These are phyloP conservation scores for Puma concolor DNA, from an alignment of 2,113 vertebrate species.

Conservation along the genomic window DNA sequence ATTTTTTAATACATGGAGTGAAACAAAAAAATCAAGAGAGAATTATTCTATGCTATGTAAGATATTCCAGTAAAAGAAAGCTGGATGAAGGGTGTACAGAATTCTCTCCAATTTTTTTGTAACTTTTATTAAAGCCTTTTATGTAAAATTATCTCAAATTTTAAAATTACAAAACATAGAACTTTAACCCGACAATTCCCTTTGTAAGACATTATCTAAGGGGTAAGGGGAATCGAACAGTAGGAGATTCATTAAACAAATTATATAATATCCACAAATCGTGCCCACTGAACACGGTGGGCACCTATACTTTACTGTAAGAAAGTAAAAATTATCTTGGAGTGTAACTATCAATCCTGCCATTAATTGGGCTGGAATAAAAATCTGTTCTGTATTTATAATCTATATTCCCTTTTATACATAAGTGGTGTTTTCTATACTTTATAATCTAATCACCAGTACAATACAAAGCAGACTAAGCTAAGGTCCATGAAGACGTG, in stretches of 20 bases:
- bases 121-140: not conserved
- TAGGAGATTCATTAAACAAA: not conserved
- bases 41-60: slow-evolving; percentile 18
- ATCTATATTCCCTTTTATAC: not conserved
- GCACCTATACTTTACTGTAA: not conserved
- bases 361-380: not conserved
- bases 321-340: not conserved
- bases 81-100: not conserved
- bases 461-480: not conserved
- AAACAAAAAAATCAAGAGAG: not conserved
- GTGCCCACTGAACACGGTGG: not conserved
- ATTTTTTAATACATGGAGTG: slow-evolving; percentile 2
- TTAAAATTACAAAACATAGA: not conserved
- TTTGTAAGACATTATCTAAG: not conserved
- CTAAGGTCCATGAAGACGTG: not conserved
- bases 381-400: not conserved
- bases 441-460: not conserved
- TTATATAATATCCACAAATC: not conserved
- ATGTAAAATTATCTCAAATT: not conserved
- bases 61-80: not conserved
- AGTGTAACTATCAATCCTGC: not conserved
- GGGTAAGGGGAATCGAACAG: not conserved
- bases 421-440: not conserved
- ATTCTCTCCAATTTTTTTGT: not conserved
- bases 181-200: not conserved